Evolutionary conservation across 2,797 vertebrate genomes (phyloP), one percentile per base, ranked within the genome.

Genomic region (Poecile montanus): DNA sequence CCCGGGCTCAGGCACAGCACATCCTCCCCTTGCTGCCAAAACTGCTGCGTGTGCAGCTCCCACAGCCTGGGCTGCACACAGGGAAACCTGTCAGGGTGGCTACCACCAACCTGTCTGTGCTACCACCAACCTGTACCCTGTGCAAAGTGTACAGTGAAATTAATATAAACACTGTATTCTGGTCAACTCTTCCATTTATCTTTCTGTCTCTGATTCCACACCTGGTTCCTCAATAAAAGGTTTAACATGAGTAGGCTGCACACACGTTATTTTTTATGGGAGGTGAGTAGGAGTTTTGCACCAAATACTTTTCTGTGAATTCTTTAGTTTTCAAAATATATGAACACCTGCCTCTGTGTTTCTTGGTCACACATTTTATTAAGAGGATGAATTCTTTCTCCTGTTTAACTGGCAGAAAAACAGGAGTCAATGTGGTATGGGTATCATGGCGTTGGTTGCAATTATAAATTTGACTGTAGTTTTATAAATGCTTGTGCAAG

Each of bases 321-420:
- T 85, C 73, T 51, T 66, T 72, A 26, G 21, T 91, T 85, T 93
- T 83, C 51, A 60, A 94, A 81, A 73, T 32, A 51, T 26, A 20
- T 44, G 75, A 91, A 72, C 66, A 85, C 93, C 76, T 95, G 94
- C 53, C 42, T 93, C 29, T 80, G 65, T 87, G 72, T 61, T 93
- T 85, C 80, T 72, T 93, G 71, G 83, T 92, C 50, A 84, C 58
- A 87, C 54, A 42, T 62, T 85, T 89, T 87, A 81, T 50, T 93
- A 86, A 68, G 47, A 93, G 78, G 79, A 60, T 81, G 34, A 78
- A 90, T 93, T 96, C 88, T 95, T 91, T 90, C 85, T 95, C 76
- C 65, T 67, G 67, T 82, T 89, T 78, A 88, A 66, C 70, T 73
- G 67, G 86, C 66, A 91, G 88, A 95, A 93, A 97, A 94, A 91